phyloP scores from a whole-genome alignment of 1,140 invertebrate species.

The Sycobia sp. region DNA sequence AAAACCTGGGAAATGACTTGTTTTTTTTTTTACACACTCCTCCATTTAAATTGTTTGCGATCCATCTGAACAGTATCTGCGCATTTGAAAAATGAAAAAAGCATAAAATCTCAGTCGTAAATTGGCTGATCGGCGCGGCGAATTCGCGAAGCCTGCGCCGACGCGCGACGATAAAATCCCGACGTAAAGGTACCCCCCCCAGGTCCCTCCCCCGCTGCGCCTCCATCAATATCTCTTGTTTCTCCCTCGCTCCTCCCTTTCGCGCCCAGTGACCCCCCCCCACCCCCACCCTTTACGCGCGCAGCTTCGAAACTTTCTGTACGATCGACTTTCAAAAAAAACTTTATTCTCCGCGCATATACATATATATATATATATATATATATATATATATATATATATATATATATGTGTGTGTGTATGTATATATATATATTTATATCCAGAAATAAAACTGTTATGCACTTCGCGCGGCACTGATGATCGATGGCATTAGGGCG shows the following conservation, averaged over 20 bases:
- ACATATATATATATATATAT: no score
- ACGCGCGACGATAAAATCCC: conserved; percentile 25
- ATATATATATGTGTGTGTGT: no score
- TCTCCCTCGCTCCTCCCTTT: background rate
- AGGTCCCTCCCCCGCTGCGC: no score
- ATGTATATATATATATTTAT: no score
- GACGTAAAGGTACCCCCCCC: conserved; percentile 16
- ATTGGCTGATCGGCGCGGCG: conserved; percentile 28
- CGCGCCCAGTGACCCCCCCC: background rate
- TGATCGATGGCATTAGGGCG: conserved; percentile 27
- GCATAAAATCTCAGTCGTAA: conserved; percentile 9
- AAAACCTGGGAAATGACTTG: conserved; percentile 31
- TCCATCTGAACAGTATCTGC: conserved; percentile 15
- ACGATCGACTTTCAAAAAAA: conserved; percentile 24
- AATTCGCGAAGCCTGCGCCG: conserved; percentile 12
- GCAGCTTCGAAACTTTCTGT: conserved; percentile 11
- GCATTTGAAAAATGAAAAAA: conserved; percentile 28
- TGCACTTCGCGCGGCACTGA: conserved; percentile 15
- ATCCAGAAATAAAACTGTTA: conserved; percentile 25
- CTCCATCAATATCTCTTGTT: no score
- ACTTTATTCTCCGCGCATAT: no score
- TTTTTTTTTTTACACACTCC: conserved; percentile 29
- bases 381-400: no score
- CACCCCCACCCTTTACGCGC: background rate
- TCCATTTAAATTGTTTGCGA: conserved; percentile 32